phyloP scores from a whole-genome alignment of 92 coral and sea anemone genomes.

The Ricordea florida region DNA sequence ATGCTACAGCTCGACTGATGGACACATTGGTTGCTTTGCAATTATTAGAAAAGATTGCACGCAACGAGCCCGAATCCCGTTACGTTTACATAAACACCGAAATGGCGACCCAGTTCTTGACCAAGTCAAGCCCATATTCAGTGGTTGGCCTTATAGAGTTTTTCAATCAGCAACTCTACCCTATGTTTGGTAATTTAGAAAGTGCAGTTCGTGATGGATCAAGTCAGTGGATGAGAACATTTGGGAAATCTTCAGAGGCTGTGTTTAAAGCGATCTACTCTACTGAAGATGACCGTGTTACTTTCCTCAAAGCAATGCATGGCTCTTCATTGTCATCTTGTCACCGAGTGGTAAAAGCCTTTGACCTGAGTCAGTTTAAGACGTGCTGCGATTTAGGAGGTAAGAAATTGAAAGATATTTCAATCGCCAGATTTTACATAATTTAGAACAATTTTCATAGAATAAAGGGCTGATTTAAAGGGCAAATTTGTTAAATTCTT shows the following conservation, averaged over 20 bases:
- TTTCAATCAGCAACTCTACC: neutral
- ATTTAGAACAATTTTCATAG: no score
- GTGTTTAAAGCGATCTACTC: conserved; percentile 17
- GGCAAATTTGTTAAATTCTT: no score
- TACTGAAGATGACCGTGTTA: conserved; percentile 15
- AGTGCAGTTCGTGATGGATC: conserved; percentile 42
- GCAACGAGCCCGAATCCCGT: no score
- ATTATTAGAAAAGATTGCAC: conserved; percentile 1
- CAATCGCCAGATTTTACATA: no score
- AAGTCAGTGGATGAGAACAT: conserved; percentile 24
- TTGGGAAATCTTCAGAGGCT: conserved; percentile 16
- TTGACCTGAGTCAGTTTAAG: conserved; percentile 14
- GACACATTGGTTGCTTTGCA: conserved; percentile 16
- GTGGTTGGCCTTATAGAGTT: neutral
- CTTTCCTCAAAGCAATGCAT: conserved; percentile 37
- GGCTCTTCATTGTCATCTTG: conserved; percentile 29
- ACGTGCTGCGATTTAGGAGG: conserved; percentile 46
- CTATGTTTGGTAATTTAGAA: conserved; percentile 29
- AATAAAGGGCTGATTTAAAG: no score
- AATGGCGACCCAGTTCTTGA: neutral
- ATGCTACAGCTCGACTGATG: conserved; percentile 23
- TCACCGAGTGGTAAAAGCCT: conserved; percentile 3
- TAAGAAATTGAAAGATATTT: no score
- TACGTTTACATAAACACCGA: neutral
- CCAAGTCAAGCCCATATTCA: neutral